Base-by-base conservation (phyloP, 30 jellyfish, hydroid and myxozoan species). In the Aurelia sp. region DNA sequence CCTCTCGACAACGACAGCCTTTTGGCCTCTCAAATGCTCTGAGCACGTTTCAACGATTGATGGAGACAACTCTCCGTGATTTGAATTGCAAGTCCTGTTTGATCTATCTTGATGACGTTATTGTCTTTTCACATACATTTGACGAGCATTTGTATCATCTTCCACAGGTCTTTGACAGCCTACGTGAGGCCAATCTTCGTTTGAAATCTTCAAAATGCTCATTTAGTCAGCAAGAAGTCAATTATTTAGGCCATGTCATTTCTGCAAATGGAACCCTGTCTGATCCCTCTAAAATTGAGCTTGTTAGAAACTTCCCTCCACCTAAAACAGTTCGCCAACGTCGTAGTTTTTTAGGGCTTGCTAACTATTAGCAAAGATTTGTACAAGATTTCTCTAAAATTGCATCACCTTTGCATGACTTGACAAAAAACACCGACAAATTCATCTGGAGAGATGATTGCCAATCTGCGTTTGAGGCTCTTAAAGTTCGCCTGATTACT, bases 341-440 rank as follows among this genome's bases (percentile, higher is more conserved):
- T n/a, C 30, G 68, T 13, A 71, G 82, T 17, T 71, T 71, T 17
- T 20, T 71, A 5, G 75, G 82, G 13, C 82, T 71, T 71, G 23
- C 40, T 6, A 35, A 40, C 11, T 71, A 71, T 23, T 71, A 71
- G 4, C 82, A 76, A 15, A n/a, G 82, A 13, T 71, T 71, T 41
- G 82, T 71, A 6, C 30, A 19, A 44, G 82, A 30, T 15, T 71
- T 71, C 19, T 35, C 68, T 5, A 35, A 21, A 15, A 40, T 31
- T 50, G 67, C 76, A 12, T 9, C 82, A 10, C 82, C 82, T 27
- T 35, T 71, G 67, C 27, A 71, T 68, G 71, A 10, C 11, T 71
- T 71, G 67, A 71, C 82, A 4, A 31, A 41, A 17, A 35, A 17
- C 10, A 11, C 8, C 20, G 0, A 15, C 10, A 41, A 23, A 6